Conservation (phyloP, 1,140 invertebrate species). For the Drosophila pruinosa region DNA sequence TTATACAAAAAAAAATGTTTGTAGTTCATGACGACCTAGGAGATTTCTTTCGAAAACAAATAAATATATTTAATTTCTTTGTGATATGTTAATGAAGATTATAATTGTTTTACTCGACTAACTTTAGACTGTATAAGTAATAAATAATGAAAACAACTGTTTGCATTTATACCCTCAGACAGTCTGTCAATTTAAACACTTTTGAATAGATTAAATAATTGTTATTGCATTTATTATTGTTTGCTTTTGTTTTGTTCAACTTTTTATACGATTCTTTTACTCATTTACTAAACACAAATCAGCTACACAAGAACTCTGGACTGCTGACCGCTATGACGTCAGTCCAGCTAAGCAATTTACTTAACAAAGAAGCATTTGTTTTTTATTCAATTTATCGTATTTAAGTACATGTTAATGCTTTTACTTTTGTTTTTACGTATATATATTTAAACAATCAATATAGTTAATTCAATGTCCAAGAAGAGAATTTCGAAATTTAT, state of each 20-base stretch:
- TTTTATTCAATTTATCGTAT: constrained; percentile 24
- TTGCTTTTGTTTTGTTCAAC: constrained; percentile 6
- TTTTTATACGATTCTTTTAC: constrained; percentile 38
- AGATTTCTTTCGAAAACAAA: constrained; percentile 21
- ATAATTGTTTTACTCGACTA: neutral
- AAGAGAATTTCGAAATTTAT: constrained; percentile 26
- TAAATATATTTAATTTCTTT: constrained; percentile 26
- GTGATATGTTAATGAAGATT: constrained; percentile 31
- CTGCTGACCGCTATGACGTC: constrained; percentile 1
- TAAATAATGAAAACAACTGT: neutral
- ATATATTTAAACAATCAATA: constrained; percentile 57
- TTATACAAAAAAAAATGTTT: constrained; percentile 3
- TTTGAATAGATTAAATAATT: constrained; percentile 58
- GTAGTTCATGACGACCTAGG: constrained; percentile 28
- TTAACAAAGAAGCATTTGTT: constrained; percentile 57
- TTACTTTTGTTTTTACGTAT: constrained; percentile 25
- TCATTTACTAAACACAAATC: constrained; percentile 71
- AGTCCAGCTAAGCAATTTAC: constrained; percentile 65
- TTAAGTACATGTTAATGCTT: constrained; percentile 33
- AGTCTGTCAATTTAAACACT: neutral
- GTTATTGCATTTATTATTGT: constrained; percentile 64
- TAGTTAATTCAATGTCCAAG: constrained; percentile 50
- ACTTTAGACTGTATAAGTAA: neutral
- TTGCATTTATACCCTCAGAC: no score
- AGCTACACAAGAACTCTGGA: constrained; percentile 61